phyloP scores from a whole-genome alignment of 1,140 invertebrate genomes.

The Anadara kagoshimensis region DNA sequence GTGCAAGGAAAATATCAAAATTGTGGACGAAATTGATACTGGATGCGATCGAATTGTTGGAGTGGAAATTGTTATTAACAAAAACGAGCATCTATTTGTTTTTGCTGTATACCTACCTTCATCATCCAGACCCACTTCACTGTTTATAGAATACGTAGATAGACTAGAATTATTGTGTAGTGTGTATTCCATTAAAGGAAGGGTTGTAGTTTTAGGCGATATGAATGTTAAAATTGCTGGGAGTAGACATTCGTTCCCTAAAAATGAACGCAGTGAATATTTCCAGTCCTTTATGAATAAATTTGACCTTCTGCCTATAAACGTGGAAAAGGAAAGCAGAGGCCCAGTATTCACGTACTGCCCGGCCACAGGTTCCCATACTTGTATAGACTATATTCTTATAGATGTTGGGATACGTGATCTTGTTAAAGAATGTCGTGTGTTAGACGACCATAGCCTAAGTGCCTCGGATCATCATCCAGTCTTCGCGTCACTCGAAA shows the following conservation, averaged over 20 bases:
- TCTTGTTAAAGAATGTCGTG: no score
- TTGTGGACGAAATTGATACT: no score
- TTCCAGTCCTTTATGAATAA: no score
- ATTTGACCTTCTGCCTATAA: no score
- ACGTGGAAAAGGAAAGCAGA: no score
- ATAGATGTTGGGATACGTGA: no score
- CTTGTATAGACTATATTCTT: no score
- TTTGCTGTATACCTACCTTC: slow-evolving; percentile 1
- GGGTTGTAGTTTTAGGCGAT: background rate
- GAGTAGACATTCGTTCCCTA: slow-evolving; percentile 1
- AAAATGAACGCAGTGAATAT: background rate
- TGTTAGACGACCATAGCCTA: no score
- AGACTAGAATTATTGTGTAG: background rate
- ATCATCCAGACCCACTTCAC: background rate
- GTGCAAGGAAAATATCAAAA: background rate
- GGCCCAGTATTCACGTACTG: no score
- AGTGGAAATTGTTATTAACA: background rate
- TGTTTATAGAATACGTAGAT: background rate
- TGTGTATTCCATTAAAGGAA: background rate
- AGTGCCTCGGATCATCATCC: no score
- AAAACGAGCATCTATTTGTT: background rate
- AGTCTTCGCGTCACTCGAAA: no score
- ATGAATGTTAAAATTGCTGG: background rate
- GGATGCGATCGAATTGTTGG: slow-evolving; percentile 5
- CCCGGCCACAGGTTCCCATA: no score